Base-by-base conservation (phyloP, 1,140 invertebrate genomes). In the Oryctes rhinoceros region DNA sequence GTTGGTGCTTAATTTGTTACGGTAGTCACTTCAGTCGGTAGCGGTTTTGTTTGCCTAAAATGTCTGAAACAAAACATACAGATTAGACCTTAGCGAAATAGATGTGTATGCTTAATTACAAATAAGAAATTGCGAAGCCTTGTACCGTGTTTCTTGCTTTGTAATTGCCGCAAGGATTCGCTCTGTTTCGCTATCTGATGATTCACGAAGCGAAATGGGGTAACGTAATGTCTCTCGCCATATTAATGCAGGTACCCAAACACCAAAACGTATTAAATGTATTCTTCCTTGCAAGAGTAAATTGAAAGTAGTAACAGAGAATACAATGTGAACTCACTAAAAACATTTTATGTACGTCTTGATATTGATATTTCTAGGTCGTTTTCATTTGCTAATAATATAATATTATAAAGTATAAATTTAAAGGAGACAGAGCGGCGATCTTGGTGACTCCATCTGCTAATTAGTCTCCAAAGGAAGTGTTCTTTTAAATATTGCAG, bases 51-150 rank as follows among this genome's bases (percentile, higher is more conserved):
- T 71, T 37, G 35, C 65, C 65, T 1, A 24, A 35, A 24, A 71
- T 24, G 65, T 37, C 65, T 37, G 65, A 71, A 71, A 71, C 65
- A 71, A 71, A 71, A 71, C 65, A 71, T 71, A 30, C 65, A 71
- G 24, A 71, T 71, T 71, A 71, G 24, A 71, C 24, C 65, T 71
- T 71, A 71, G 7, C 18, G 24, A 24, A 71, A 71, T 71, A 35
- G 65, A 71, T 71, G 65, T 71, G 65, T 71, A 71, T 71, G 65
- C 24, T 71, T 71, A 71, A 71, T 71, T 71, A 71, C 65, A 71
- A 71, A 71, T 71, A 71, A 71, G 65, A 71, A 71, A 71, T 71
- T 71, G 65, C 24, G 20, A 71, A 24, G 24, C 20, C 20, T 30
- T 71, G 65, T 71, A 71, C 35, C 18, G 20, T 15, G 65, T 35